Percentiles rank a stretch among this genome's conserved stretches.
Evolutionary conservation across 2,888 invertebrate genomes (phyloP).

Genomic region (Machimus atricapillus): DNA sequence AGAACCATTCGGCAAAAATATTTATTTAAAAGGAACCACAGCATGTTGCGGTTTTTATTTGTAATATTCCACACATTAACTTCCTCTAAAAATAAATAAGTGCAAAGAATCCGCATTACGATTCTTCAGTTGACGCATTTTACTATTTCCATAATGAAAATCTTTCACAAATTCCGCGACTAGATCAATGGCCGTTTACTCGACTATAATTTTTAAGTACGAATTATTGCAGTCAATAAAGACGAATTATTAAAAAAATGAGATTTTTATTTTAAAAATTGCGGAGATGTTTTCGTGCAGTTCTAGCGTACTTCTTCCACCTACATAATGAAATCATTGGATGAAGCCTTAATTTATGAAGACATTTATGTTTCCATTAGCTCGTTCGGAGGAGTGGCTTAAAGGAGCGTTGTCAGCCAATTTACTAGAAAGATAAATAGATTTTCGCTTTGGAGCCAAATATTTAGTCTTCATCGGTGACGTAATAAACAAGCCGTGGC

Average conservation of each 20-base stretch:
- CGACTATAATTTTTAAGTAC: neutral
- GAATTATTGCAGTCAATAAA: neutral
- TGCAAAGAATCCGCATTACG: neutral
- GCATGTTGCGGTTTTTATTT: neutral
- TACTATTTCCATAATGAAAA: neutral
- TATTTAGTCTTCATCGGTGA: neutral
- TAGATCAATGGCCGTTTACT: neutral
- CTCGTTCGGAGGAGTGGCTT: neutral
- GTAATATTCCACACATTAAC: neutral
- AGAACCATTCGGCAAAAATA: neutral
- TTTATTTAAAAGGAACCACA: neutral
- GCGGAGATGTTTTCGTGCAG: neutral
- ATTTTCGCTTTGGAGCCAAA: neutral
- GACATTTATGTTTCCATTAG: neutral
- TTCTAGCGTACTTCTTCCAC: neutral
- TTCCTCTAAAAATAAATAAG: neutral
- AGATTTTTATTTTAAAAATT: neutral
- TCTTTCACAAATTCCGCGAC: neutral
- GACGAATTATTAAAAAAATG: neutral
- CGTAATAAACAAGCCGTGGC: neutral
- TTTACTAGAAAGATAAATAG: neutral
- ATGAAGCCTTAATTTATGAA: neutral
- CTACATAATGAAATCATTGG: neutral
- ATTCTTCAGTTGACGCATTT: neutral
- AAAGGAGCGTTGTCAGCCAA: neutral